Percentiles rank a stretch among this genome's conserved stretches.
Evolutionary conservation across 2,113 vertebrate genomes (phyloP).

Genomic region (Poeciliopsis turrubarensis): DNA sequence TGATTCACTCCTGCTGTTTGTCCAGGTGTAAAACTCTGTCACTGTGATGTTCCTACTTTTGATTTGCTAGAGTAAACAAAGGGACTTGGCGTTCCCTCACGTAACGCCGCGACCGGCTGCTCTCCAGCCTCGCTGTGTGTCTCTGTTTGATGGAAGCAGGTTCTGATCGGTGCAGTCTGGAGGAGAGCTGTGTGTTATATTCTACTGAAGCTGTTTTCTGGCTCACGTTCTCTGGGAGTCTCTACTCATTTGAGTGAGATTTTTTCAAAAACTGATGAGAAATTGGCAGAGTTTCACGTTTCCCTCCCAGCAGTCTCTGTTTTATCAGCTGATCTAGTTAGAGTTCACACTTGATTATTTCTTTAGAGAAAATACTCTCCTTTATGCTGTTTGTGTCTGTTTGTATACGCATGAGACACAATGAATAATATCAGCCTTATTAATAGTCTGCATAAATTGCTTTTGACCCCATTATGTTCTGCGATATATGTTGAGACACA

Average conservation of each 20-base stretch:
- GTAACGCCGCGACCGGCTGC: slow-evolving; percentile 3
- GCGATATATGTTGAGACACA: slow-evolving; percentile 40
- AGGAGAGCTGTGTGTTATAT: slow-evolving; percentile 48
- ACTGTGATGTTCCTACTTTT: not conserved
- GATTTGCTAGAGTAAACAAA: not conserved
- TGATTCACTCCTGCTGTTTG: too few species aligned
- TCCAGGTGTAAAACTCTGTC: too few species aligned
- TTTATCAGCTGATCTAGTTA: slow-evolving; percentile 63
- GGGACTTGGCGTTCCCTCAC: not conserved
- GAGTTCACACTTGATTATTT: slow-evolving; percentile 44
- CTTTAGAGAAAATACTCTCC: slow-evolving; percentile 34
- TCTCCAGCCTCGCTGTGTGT: slow-evolving; percentile 30
- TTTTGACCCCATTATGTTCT: slow-evolving; percentile 43
- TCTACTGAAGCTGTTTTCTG: slow-evolving; percentile 59
- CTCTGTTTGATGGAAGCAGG: slow-evolving; percentile 42
- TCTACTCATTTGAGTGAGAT: slow-evolving; percentile 54
- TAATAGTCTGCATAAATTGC: slow-evolving; percentile 42
- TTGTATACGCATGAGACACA: slow-evolving; percentile 33
- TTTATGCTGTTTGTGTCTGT: slow-evolving; percentile 39
- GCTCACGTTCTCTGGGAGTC: slow-evolving; percentile 59
- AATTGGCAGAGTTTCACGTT: slow-evolving; percentile 59
- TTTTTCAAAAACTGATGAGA: slow-evolving; percentile 67
- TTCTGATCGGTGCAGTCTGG: slow-evolving; percentile 41
- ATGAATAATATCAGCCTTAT: slow-evolving; percentile 42
- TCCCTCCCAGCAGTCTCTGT: slow-evolving; percentile 40